Base-by-base conservation (phyloP, 2,113 vertebrate species). In the Panthera uncia region DNA sequence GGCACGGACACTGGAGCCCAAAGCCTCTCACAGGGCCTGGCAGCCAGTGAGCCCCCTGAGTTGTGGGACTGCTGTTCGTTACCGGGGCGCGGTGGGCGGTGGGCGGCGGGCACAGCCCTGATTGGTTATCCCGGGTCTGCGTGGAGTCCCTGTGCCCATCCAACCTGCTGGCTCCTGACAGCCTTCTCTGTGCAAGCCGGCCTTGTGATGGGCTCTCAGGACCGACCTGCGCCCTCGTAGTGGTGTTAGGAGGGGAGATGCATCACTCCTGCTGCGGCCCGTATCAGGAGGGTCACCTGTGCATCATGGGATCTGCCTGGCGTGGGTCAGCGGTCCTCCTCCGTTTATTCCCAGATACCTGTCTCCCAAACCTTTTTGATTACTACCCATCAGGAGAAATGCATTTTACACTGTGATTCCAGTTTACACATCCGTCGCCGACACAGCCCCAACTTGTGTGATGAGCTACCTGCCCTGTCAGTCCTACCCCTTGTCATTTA, bases 191-290 rank as follows among this genome's bases (percentile, higher is more conserved):
- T 76, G 36, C 74, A n/a, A 41, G 12, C 29, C 50, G n/a, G 33
- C 41, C 61, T 82, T 19, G 1, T 11, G 1, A 9, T 45, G 21
- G 48, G 86, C 31, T 55, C 38, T 69, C 14, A 25, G 2, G 2
- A 1, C 8, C 0, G 0, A n/a, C 7, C 7, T 29, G 14, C 16
- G 25, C 8, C 8, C 33, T 63, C 2, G 0, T 7, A 0, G 31
- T 66, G 66, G 65, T 16, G 25, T 68, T 15, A 7, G 11, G 52
- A 38, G 4, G 31, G 45, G 23, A 4, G n/a, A 33, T 16, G 65
- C 27, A 21, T 1, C 25, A 8, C 52, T 13, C 33, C 15, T 0
- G 79, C 16, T 4, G 13, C 0, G 1, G 38, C 52, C 74, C 7
- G 0, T 29, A 3, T 36, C 0, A 4, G 33, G n/a, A 55, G 65